phyloP scores from a whole-genome alignment of 1,140 invertebrate genomes.

The Melanaphis sacchari region DNA sequence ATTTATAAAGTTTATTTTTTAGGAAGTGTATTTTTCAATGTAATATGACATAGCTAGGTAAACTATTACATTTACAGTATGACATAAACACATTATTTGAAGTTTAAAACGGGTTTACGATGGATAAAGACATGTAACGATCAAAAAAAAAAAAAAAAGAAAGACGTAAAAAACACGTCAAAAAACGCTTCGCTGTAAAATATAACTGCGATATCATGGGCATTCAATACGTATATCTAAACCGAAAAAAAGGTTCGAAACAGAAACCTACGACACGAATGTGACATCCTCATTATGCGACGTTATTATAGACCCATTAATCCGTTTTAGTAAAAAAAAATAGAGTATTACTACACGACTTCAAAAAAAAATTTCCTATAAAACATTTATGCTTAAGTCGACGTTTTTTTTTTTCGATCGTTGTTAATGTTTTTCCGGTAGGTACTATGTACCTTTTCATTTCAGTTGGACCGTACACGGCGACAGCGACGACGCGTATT shows the following conservation, averaged over 20 bases:
- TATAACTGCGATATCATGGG: not conserved
- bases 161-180: not conserved
- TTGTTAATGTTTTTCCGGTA: not conserved
- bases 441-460: not conserved
- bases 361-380: not conserved
- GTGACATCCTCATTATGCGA: constrained; percentile 35
- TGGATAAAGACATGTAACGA: not conserved
- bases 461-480: constrained; percentile 8
- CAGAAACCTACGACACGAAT: not conserved
- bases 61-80: too few species aligned
- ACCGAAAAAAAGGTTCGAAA: not conserved
- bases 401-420: not conserved
- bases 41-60: too few species aligned
- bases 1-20: too few species aligned
- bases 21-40: too few species aligned
- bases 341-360: not conserved
- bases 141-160: not conserved
- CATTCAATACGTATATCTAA: not conserved
- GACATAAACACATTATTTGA: not conserved
- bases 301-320: not conserved
- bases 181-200: not conserved
- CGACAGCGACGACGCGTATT: not conserved
- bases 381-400: not conserved
- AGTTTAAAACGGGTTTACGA: not conserved
- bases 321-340: not conserved